Evolutionary conservation across 2,113 vertebrate species (phyloP).

Genomic region (Barnardius zonarius): DNA sequence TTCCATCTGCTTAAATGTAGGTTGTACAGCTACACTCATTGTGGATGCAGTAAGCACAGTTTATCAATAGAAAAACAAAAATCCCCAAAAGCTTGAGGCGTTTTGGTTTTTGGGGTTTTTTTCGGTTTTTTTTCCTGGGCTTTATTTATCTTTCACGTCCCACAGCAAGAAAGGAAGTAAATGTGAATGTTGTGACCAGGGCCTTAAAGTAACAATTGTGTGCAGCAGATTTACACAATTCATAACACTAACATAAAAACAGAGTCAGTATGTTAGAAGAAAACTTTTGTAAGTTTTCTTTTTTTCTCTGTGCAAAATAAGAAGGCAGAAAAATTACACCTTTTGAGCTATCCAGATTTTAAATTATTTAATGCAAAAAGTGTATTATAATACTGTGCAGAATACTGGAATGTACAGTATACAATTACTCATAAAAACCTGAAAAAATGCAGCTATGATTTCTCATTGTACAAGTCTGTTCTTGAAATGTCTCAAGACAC

Average conservation of each 20-base stretch:
- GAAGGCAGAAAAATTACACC: conserved; percentile 76
- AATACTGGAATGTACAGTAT: conserved; percentile 55
- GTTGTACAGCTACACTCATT: conserved; percentile 58
- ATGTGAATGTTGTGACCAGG: conserved; percentile 66
- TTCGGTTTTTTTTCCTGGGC: conserved; percentile 25
- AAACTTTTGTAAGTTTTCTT: conserved; percentile 44
- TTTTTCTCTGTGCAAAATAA: conserved; percentile 78
- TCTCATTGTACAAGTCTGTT: conserved; percentile 27
- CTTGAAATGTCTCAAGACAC: conserved; percentile 1
- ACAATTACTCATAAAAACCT: conserved; percentile 44
- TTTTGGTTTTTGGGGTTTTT: conserved; percentile 20
- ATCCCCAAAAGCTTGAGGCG: conserved; percentile 37
- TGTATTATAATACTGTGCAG: conserved; percentile 50
- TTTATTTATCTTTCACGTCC: conserved; percentile 76
- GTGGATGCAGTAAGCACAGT: conserved; percentile 71
- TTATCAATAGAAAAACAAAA: conserved; percentile 56
- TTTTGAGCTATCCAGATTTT: conserved; percentile 72
- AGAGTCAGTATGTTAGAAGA: conserved; percentile 47
- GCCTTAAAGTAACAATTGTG: conserved; percentile 66
- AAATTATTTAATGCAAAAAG: conserved; percentile 65
- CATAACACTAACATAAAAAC: conserved; percentile 57
- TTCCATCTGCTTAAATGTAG: conserved; percentile 59
- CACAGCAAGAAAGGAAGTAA: conserved; percentile 78
- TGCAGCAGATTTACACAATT: conserved; percentile 63
- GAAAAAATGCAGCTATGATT: conserved; percentile 43